phyloP scores from a whole-genome alignment of 2,797 vertebrate genomes.

The Lepilemur ruficaudatus region DNA sequence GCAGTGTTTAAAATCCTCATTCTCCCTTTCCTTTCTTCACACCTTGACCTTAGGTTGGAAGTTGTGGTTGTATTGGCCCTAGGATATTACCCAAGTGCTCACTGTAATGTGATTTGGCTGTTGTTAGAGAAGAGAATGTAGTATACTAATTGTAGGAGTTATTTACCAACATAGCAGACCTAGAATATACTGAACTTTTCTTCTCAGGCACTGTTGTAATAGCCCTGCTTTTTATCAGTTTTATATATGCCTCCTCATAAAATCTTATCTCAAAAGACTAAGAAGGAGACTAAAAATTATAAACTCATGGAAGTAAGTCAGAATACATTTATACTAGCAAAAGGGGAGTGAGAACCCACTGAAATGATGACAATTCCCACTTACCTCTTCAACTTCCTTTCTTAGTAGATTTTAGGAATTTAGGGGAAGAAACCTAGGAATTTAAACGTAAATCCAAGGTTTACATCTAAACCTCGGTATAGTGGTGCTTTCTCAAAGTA shows the following conservation, averaged over 20 bases:
- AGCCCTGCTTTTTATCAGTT: neutral
- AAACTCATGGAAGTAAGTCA: neutral
- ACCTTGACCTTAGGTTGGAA: conserved; percentile 2
- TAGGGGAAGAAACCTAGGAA: neutral
- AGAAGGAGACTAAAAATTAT: neutral
- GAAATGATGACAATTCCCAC: neutral
- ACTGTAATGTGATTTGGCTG: neutral
- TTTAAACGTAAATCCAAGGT: neutral
- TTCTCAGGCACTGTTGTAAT: neutral
- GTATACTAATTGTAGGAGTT: neutral
- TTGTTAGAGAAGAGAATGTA: neutral
- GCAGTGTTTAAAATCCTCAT: neutral
- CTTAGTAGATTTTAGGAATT: neutral
- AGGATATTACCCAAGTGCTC: neutral
- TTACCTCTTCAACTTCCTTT: neutral
- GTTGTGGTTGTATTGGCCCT: neutral
- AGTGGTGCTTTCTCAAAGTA: neutral
- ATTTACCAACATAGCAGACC: neutral
- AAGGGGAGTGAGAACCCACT: neutral
- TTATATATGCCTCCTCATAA: neutral
- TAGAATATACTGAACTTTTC: neutral
- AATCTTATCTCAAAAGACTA: neutral
- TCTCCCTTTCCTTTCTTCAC: neutral
- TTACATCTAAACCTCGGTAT: too few species aligned
- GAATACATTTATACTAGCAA: neutral